A percentile compares a stretch with the other conserved stretches of the same genome.
Evolutionary conservation across 2,888 invertebrate species (phyloP).

Genomic region (Colostygia pectinataria): DNA sequence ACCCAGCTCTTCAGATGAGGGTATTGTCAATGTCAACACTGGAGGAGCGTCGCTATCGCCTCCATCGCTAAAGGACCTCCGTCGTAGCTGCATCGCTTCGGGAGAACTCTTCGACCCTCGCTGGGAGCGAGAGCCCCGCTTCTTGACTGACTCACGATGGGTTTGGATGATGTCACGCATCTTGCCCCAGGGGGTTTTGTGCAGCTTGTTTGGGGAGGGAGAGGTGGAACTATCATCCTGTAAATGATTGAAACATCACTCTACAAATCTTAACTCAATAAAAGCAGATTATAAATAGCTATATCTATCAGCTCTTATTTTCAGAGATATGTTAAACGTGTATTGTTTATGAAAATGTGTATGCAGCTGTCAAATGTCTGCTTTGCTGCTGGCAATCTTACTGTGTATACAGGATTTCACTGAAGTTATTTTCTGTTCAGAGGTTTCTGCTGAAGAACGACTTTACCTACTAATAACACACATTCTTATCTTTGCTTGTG

Average conservation of each 20-base stretch:
- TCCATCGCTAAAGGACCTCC: constrained; percentile 74
- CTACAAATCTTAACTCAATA: too few relatives aligned
- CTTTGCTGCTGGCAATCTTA: too few relatives aligned
- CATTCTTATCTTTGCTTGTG: too few relatives aligned
- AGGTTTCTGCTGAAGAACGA: too few relatives aligned
- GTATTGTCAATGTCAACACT: constrained; percentile 83
- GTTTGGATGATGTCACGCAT: constrained; percentile 90
- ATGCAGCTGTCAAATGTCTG: too few relatives aligned
- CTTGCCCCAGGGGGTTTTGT: constrained; percentile 90
- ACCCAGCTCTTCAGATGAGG: constrained; percentile 84
- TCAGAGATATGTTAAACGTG: too few relatives aligned
- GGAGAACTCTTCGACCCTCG: constrained; percentile 69
- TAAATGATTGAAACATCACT: background rate
- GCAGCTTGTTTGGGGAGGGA: constrained; percentile 78
- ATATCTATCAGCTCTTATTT: too few relatives aligned
- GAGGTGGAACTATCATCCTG: constrained; percentile 79
- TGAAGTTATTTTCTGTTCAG: too few relatives aligned
- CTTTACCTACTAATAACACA: too few relatives aligned
- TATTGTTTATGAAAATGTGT: too few relatives aligned
- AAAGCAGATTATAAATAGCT: too few relatives aligned
- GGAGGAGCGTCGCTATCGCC: constrained; percentile 77
- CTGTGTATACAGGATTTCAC: too few relatives aligned
- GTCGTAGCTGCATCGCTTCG: constrained; percentile 62
- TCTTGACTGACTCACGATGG: constrained; percentile 85
- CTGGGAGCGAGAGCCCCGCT: constrained; percentile 53